Percentiles rank a stretch among this genome's conserved stretches.
phyloP scores from a whole-genome alignment of 2,797 vertebrate species.

The Eurystomus glaucurus region DNA sequence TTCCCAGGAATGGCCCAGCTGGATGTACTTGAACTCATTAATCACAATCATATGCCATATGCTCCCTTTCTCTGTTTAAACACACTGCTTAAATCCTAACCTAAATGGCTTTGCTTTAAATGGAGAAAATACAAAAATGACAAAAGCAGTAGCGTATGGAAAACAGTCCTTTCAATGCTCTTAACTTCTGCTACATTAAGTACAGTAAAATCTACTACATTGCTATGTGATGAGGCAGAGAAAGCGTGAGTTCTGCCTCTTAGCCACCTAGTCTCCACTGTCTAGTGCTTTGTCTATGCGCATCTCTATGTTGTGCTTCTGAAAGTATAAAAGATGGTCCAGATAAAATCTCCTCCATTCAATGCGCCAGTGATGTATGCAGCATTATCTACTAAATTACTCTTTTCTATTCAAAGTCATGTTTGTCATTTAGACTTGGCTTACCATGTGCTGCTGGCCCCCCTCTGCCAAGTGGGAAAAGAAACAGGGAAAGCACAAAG shows the following conservation, averaged over 20 bases:
- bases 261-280: background rate
- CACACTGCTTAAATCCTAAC: background rate
- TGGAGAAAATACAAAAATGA: background rate
- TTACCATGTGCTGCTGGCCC: background rate
- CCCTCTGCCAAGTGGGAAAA: too few relatives aligned
- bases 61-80: background rate
- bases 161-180: background rate
- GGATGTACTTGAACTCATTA: background rate
- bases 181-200: background rate
- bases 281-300: background rate
- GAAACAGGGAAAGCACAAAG: too few relatives aligned
- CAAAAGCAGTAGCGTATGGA: background rate
- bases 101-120: background rate
- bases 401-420: background rate
- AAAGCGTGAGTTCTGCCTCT: background rate
- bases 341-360: background rate
- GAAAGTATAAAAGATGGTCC: background rate
- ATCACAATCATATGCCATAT: background rate
- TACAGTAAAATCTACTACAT: background rate
- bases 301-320: background rate
- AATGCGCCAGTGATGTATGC: fast-evolving
- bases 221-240: background rate
- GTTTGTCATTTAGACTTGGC: background rate
- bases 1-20: background rate
- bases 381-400: background rate